Evolutionary conservation across 2,113 vertebrate genomes (phyloP).

Genomic region (Lucifuga dentata): DNA sequence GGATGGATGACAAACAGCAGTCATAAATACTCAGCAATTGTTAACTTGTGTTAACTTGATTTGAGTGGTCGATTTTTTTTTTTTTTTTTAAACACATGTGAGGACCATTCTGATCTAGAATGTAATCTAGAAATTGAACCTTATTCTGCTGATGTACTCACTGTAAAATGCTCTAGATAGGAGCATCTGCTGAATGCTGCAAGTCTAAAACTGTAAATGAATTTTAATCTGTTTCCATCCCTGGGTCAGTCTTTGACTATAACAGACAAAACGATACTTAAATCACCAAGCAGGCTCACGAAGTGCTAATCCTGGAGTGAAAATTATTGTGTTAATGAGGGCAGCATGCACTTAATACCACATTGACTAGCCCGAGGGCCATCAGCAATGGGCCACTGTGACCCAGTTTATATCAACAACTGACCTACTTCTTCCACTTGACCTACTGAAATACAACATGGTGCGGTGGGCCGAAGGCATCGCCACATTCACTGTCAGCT

Average conservation of each 20-base stretch:
- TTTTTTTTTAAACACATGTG: too few relatives aligned
- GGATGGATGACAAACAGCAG: too few relatives aligned
- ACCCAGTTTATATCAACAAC: conserved; percentile 67
- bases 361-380: conserved; percentile 31
- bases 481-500: not conserved
- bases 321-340: conserved; percentile 64
- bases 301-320: conserved; percentile 38
- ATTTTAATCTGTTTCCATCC: conserved; percentile 28
- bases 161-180: too few relatives aligned
- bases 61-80: too few relatives aligned
- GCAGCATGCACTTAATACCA: conserved; percentile 42
- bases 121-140: conserved; percentile 13
- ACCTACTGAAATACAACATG: conserved; percentile 51
- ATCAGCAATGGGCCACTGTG: conserved; percentile 37
- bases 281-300: conserved; percentile 34
- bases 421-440: conserved; percentile 74
- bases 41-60: too few relatives aligned
- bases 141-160: not conserved
- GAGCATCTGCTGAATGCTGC: not conserved
- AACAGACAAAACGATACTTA: conserved; percentile 23
- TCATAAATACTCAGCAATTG: too few relatives aligned
- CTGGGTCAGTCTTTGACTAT: conserved; percentile 2
- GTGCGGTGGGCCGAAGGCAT: conserved; percentile 11
- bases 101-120: too few relatives aligned
- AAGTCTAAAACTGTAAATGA: conserved; percentile 24